These are phyloP conservation scores for Myiothlypis chrysogaster DNA, from an alignment of 2,797 vertebrate genomes.

Conservation along the genomic window DNA sequence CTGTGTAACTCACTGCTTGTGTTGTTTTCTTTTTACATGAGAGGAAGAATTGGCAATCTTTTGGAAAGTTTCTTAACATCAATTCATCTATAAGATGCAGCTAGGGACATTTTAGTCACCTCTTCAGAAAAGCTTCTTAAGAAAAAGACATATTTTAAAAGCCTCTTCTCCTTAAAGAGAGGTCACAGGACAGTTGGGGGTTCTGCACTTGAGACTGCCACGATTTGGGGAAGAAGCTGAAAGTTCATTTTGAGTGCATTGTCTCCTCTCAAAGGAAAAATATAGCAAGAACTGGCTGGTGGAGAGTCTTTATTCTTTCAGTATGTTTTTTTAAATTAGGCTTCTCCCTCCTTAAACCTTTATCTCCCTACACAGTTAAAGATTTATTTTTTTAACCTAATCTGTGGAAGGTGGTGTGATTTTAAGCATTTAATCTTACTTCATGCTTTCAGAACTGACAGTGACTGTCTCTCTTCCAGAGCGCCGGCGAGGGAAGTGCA, in stretches of 20 bases:
- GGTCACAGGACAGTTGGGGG: background rate
- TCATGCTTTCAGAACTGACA: background rate
- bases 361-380: background rate
- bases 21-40: background rate
- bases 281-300: background rate
- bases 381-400: background rate
- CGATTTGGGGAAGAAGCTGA: background rate
- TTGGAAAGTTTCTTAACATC: background rate
- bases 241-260: background rate
- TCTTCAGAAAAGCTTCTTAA: background rate
- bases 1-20: background rate
- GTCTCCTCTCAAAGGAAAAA: background rate
- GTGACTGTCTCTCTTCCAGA: constrained; percentile 35
- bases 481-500: background rate
- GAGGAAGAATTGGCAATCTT: background rate
- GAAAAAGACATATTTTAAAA: background rate
- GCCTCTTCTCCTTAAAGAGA: background rate
- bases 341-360: background rate
- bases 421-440: background rate
- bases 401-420: background rate
- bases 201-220: background rate
- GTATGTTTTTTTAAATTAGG: background rate
- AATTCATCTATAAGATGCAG: background rate
- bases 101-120: background rate
- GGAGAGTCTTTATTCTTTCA: background rate